phyloP scores from a whole-genome alignment of 2,888 invertebrate genomes.

The Dryomyza anilis region DNA sequence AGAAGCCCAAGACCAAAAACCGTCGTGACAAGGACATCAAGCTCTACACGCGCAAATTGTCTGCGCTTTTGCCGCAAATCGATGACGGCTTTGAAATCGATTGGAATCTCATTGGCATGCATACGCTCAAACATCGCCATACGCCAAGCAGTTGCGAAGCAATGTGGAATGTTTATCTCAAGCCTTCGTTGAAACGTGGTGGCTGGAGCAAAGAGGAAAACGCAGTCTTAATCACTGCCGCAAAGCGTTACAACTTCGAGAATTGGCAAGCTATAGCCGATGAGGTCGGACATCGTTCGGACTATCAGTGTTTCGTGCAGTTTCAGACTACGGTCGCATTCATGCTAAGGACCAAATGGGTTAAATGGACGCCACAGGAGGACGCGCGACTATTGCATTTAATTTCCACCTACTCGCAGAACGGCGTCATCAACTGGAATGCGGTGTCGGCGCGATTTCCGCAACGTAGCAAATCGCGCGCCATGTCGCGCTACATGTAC shows the following conservation, averaged over 20 bases:
- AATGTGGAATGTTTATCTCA: conserved; percentile 74
- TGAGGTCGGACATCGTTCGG: conserved; percentile 67
- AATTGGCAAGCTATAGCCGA: conserved; percentile 72
- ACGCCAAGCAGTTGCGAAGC: conserved; percentile 69
- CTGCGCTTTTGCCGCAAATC: conserved; percentile 32
- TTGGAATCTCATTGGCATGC: conserved; percentile 53
- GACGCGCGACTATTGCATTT: conserved; percentile 69
- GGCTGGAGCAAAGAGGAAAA: conserved; percentile 66
- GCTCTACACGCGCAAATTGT: conserved; percentile 36
- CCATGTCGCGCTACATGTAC: conserved; percentile 67
- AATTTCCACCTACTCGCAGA: conserved; percentile 69
- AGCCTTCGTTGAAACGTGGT: conserved; percentile 70
- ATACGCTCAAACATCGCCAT: conserved; percentile 65
- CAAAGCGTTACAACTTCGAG: conserved; percentile 62
- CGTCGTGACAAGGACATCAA: conserved; percentile 28
- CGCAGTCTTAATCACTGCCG: conserved; percentile 56
- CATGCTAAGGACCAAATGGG: conserved; percentile 29
- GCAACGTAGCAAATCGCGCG: conserved; percentile 69
- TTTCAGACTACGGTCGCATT: conserved; percentile 64
- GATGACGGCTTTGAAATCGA: conserved; percentile 49
- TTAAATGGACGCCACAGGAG: conserved; percentile 71
- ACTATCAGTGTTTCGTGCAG: conserved; percentile 72
- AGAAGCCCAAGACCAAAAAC: conserved; percentile 1
- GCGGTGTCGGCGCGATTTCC: conserved; percentile 70
- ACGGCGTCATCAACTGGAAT: conserved; percentile 76